These are phyloP conservation scores for Brachionus plicatilis DNA, from an alignment of 1,140 invertebrate species.

Conservation along the genomic window DNA sequence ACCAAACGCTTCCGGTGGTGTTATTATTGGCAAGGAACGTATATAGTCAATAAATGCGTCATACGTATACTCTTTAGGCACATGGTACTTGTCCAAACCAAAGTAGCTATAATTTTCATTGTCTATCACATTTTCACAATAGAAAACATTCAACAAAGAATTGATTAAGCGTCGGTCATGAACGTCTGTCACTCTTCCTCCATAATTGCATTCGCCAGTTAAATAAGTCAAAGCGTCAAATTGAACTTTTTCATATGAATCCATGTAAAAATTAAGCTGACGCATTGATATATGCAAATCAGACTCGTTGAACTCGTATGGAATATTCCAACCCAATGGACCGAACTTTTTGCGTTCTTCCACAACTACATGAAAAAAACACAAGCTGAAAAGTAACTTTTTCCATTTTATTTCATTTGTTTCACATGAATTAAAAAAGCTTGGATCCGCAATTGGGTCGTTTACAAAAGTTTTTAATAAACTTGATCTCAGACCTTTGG, in stretches of 20 bases:
- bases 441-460: slow-evolving; percentile 42
- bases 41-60: slow-evolving; percentile 57
- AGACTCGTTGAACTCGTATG: slow-evolving; percentile 56
- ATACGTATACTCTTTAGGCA: not conserved
- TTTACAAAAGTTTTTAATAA: slow-evolving; percentile 54
- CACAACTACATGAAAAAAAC: slow-evolving; percentile 55
- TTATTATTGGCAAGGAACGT: slow-evolving; percentile 72
- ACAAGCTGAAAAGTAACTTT: slow-evolving; percentile 53
- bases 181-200: slow-evolving; percentile 55
- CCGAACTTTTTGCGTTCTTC: slow-evolving; percentile 56
- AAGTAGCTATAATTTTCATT: not conserved
- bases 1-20: slow-evolving; percentile 89
- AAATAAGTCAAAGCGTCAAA: slow-evolving; percentile 52
- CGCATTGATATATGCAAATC: slow-evolving; percentile 45
- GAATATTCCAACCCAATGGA: slow-evolving; percentile 55
- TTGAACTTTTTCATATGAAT: not conserved
- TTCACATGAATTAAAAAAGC: slow-evolving; percentile 13
- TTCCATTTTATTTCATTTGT: slow-evolving; percentile 9
- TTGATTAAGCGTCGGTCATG: slow-evolving; percentile 48
- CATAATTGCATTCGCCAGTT: slow-evolving; percentile 56
- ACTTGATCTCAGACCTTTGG: slow-evolving; percentile 77
- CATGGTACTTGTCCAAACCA: not conserved
- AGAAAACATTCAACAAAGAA: not conserved
- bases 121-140: not conserved
- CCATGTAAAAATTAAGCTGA: not conserved